These are phyloP conservation scores for Mayetiola destructor DNA, from an alignment of 2,888 invertebrate species.

Conservation along the genomic window DNA sequence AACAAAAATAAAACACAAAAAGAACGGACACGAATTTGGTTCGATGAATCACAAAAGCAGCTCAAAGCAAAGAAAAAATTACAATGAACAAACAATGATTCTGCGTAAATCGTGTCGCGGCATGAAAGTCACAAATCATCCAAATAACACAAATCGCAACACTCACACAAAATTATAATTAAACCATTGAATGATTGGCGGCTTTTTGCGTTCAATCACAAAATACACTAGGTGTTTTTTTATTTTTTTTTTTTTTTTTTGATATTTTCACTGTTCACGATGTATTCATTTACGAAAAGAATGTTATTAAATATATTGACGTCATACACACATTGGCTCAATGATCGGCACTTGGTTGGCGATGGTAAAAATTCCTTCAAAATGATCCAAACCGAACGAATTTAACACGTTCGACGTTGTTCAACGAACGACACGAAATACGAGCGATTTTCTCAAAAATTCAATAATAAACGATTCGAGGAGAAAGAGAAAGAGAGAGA, in stretches of 20 bases:
- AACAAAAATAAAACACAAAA: neutral
- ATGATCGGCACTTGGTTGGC: no score
- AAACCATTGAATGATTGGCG: neutral
- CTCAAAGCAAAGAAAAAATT: neutral
- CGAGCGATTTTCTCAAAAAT: neutral
- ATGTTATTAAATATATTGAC: no score
- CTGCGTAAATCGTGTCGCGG: neutral
- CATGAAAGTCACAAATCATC: neutral
- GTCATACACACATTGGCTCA: no score
- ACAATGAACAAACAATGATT: neutral
- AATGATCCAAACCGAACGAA: no score
- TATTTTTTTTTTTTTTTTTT: neutral
- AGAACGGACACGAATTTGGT: neutral
- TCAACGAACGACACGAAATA: neutral
- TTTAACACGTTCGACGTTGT: neutral
- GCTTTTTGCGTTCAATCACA: no score
- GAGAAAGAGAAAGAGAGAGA: neutral
- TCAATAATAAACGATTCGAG: neutral
- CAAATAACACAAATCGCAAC: slow-evolving; percentile 1
- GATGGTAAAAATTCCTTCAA: no score
- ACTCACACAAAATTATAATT: neutral
- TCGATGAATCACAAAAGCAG: slow-evolving; percentile 4
- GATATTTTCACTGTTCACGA: neutral
- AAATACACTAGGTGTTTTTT: neutral
- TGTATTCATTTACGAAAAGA: no score